These are phyloP conservation scores for Pocillopora meandrina DNA, from an alignment of 92 coral and sea anemone genomes.

Conservation along the genomic window DNA sequence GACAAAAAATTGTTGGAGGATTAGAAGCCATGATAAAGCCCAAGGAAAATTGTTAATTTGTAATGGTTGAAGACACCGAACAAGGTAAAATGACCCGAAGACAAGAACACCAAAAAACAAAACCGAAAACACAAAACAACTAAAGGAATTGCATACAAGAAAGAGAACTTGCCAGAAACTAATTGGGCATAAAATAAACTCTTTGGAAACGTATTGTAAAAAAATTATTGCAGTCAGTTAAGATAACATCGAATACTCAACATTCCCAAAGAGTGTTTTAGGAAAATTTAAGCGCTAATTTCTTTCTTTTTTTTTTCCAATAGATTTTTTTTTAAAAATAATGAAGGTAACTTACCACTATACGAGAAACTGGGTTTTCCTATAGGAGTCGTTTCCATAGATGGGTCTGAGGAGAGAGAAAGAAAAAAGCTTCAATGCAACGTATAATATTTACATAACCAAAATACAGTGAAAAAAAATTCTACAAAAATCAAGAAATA, in stretches of 20 bases:
- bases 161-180: too few relatives aligned
- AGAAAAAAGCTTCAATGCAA: background rate
- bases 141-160: too few relatives aligned
- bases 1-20: too few relatives aligned
- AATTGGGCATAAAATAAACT: too few relatives aligned
- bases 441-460: too few relatives aligned
- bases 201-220: too few relatives aligned
- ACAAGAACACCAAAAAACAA: background rate
- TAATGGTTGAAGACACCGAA: background rate
- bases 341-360: constrained; percentile 14
- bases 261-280: too few relatives aligned
- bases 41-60: too few relatives aligned
- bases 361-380: constrained; percentile 10
- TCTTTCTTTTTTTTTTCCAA: background rate
- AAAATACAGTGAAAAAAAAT: background rate
- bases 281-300: background rate
- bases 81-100: background rate
- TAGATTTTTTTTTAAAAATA: background rate
- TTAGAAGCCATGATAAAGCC: too few relatives aligned
- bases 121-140: background rate
- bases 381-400: constrained; percentile 10
- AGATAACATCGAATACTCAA: too few relatives aligned
- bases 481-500: too few relatives aligned
- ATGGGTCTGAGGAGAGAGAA: background rate
- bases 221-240: too few relatives aligned